Evolutionary conservation across 2,888 invertebrate species (phyloP).

Genomic region (Acronicta alni): DNA sequence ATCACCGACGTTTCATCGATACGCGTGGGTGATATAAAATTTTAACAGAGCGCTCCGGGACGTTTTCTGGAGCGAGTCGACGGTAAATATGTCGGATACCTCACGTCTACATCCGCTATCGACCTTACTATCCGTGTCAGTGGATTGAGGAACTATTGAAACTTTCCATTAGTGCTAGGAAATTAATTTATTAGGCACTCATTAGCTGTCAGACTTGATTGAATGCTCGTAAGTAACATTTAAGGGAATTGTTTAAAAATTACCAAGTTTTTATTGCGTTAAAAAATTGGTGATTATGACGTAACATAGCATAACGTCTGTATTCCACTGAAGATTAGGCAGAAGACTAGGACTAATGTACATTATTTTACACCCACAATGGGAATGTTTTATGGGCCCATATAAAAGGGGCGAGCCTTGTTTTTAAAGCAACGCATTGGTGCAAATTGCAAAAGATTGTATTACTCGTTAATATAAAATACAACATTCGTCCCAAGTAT

Average conservation of each 20-base stretch:
- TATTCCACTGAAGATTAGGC: too few species aligned
- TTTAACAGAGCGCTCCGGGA: constrained; percentile 42
- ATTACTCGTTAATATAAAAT: constrained; percentile 13
- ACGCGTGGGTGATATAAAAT: constrained; percentile 45
- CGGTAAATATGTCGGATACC: constrained; percentile 40
- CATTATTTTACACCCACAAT: too few species aligned
- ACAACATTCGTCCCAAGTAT: constrained; percentile 16
- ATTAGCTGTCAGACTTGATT: background rate
- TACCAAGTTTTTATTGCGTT: too few species aligned
- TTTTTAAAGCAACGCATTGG: too few species aligned
- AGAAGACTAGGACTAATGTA: too few species aligned
- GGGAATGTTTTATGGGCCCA: too few species aligned
- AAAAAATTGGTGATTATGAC: too few species aligned
- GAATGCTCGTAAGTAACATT: too few species aligned
- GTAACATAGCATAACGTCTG: too few species aligned
- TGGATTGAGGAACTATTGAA: constrained; percentile 14
- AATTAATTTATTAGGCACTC: constrained; percentile 3
- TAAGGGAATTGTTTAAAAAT: background rate
- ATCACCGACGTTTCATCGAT: constrained; percentile 7
- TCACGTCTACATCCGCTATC: constrained; percentile 49
- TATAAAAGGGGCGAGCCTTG: too few species aligned
- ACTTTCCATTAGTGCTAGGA: background rate
- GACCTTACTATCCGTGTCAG: constrained; percentile 27
- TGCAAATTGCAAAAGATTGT: constrained; percentile 7
- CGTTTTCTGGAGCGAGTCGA: constrained; percentile 21